Percentiles rank a stretch among this genome's conserved stretches.
phyloP scores from a whole-genome alignment of 37 sponge, comb jelly and placozoan species.

The Diacarnus erythraeanus region DNA sequence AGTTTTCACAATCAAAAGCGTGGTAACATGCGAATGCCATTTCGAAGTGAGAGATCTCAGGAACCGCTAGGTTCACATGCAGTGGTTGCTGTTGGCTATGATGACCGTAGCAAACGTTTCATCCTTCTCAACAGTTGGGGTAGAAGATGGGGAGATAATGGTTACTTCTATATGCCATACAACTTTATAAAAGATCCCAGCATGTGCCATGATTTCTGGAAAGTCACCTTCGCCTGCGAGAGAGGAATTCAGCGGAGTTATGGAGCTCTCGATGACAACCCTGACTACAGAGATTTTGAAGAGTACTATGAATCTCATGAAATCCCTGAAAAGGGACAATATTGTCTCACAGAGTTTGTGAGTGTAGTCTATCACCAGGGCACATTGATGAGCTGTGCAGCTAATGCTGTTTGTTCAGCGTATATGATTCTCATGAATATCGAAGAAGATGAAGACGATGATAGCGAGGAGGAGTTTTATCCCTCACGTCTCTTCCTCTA shows the following conservation, averaged over 20 bases:
- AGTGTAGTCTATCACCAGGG: conserved; percentile 2
- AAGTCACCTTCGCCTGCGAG: conserved; percentile 18
- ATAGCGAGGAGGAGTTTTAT: too few species aligned
- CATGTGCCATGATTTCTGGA: conserved; percentile 27
- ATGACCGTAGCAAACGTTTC: conserved; percentile 2
- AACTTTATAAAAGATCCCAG: conserved; percentile 1
- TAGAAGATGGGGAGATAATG: conserved; percentile 13
- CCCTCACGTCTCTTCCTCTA: conserved; percentile 23
- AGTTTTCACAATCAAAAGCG: neutral
- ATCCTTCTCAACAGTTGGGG: conserved; percentile 27
- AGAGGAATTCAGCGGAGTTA: neutral
- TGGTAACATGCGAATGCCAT: conserved; percentile 11
- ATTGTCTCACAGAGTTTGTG: neutral
- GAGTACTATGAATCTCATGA: neutral
- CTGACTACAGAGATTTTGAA: neutral
- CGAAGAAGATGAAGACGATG: neutral
- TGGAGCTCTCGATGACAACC: neutral
- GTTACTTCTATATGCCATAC: conserved; percentile 29
- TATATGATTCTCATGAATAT: neutral
- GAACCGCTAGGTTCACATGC: neutral
- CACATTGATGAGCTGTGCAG: neutral
- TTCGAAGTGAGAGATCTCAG: neutral
- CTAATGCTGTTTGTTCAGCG: conserved; percentile 18
- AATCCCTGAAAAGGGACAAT: neutral
- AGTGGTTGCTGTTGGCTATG: conserved; percentile 20